A percentile compares a stretch with the other conserved stretches of the same genome.
These are phyloP conservation scores for Pteromalus puparum DNA, from an alignment of 1,140 invertebrate genomes.

Conservation along the genomic window DNA sequence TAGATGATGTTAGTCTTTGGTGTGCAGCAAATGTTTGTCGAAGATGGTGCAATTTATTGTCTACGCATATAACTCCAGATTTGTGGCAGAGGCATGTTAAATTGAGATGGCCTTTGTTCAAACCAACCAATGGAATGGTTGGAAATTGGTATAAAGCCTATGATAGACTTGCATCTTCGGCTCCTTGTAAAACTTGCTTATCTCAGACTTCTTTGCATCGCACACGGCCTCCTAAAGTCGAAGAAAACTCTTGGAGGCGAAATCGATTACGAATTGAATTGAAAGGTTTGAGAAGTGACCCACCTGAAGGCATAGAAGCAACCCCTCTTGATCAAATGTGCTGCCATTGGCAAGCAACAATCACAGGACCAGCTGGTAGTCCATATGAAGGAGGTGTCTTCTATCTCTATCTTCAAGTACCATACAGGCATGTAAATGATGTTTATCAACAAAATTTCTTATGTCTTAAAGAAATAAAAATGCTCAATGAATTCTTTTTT, in stretches of 20 bases:
- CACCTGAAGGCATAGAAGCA: slow-evolving; percentile 93
- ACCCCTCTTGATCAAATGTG: slow-evolving; percentile 87
- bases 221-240: slow-evolving; percentile 76
- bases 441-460: background rate
- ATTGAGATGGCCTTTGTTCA: slow-evolving; percentile 88
- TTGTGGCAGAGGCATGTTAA: slow-evolving; percentile 87
- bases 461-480: background rate
- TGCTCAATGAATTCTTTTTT: slow-evolving; percentile 53
- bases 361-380: slow-evolving; percentile 91
- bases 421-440: slow-evolving; percentile 77
- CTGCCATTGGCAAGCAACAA: slow-evolving; percentile 94
- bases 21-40: slow-evolving; percentile 89
- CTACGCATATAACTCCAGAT: slow-evolving; percentile 83
- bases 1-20: slow-evolving; percentile 94
- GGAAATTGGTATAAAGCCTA: slow-evolving; percentile 88
- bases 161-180: slow-evolving; percentile 70
- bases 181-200: slow-evolving; percentile 88
- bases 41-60: slow-evolving; percentile 88
- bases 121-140: slow-evolving; percentile 79
- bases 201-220: slow-evolving; percentile 83
- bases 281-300: slow-evolving; percentile 86
- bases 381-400: slow-evolving; percentile 97
- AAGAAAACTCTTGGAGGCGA: slow-evolving; percentile 84
- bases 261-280: slow-evolving; percentile 85
- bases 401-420: slow-evolving; percentile 93